phyloP scores from a whole-genome alignment of 2,888 invertebrate genomes.

The Disparrhopalites patrizii region DNA sequence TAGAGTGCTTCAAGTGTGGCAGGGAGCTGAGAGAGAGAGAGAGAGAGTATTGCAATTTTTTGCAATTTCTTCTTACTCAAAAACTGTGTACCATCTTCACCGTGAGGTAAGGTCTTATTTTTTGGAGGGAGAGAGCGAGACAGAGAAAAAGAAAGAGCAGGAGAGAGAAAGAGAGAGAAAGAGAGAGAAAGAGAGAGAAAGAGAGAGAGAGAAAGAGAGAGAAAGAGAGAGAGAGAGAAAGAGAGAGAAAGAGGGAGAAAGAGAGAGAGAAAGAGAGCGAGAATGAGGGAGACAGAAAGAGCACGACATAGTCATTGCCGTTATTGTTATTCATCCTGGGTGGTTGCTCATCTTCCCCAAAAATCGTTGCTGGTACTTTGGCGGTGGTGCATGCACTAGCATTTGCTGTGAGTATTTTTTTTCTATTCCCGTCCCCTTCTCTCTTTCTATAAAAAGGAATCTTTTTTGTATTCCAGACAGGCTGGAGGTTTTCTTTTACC shows the following conservation, averaged over 20 bases:
- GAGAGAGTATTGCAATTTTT: no score
- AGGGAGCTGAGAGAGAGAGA: neutral
- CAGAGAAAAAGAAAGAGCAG: neutral
- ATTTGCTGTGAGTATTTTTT: neutral
- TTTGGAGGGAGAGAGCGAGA: neutral
- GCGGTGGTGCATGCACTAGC: neutral
- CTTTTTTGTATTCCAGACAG: no score
- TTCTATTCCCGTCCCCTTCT: neutral
- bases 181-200: no score
- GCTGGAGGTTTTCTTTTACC: no score
- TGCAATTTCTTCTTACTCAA: no score
- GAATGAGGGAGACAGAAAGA: neutral
- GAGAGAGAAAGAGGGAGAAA: slow-evolving; percentile 6
- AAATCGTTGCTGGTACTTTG: no score
- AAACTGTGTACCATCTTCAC: neutral
- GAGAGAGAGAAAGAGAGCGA: neutral
- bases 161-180: neutral
- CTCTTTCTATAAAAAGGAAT: no score
- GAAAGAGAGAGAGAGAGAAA: neutral
- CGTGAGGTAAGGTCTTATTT: no score
- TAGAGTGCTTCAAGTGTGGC: no score
- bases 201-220: neutral
- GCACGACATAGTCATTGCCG: slow-evolving; percentile 19
- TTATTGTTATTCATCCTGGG: slow-evolving; percentile 12
- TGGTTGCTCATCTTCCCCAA: neutral